Conservation (phyloP, 2,888 invertebrate species). For the Caenorhabditis macrosperma region DNA sequence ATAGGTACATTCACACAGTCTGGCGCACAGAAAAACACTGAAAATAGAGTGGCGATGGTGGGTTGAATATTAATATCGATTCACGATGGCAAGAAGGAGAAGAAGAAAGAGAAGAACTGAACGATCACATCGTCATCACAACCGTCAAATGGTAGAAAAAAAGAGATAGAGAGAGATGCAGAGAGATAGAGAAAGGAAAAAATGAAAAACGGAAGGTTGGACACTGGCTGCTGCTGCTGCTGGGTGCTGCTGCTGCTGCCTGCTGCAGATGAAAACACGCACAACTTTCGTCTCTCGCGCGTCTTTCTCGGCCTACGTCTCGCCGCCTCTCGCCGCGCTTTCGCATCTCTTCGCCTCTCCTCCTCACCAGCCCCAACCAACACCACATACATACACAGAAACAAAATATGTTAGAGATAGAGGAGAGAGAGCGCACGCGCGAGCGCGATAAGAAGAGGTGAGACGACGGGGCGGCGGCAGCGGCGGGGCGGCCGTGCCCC, state of each 20-base stretch:
- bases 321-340: no score
- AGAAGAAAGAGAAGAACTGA: no score
- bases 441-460: conserved; percentile 35
- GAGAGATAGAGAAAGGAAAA: conserved; percentile 28
- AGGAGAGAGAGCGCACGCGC: no score
- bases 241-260: conserved; percentile 21
- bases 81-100: no score
- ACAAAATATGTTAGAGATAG: conserved; percentile 20
- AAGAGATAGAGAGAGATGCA: conserved; percentile 3
- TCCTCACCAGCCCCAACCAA: no score
- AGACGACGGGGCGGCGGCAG: conserved; percentile 19
- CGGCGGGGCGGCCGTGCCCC: background rate
- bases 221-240: no score
- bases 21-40: background rate
- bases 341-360: background rate
- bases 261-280: conserved; percentile 49
- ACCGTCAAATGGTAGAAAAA: background rate
- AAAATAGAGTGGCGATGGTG: no score
- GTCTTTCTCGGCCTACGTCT: no score
- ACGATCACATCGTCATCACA: no score
- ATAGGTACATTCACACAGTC: conserved; percentile 51
- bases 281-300: conserved; percentile 35
- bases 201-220: conserved; percentile 37
- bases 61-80: no score
- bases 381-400: conserved; percentile 17